Evolutionary conservation across 2,888 invertebrate genomes (phyloP).

Genomic region (Arrhopalites spinosus): DNA sequence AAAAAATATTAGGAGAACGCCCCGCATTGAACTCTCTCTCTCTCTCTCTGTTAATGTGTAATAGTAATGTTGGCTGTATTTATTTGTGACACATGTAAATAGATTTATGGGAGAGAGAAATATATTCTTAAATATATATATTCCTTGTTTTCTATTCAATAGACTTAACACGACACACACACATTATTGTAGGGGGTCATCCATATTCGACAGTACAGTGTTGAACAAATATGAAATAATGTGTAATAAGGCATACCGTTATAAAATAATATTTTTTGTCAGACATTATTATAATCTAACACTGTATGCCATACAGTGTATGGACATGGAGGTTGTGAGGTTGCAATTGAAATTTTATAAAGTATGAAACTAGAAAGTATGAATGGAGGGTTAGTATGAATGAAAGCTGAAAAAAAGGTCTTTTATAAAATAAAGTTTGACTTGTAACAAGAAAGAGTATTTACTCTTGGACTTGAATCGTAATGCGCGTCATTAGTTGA

Average conservation of each 20-base stretch:
- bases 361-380: neutral
- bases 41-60: neutral
- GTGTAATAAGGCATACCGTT: too few relatives aligned
- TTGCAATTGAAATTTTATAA: neutral
- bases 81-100: too few relatives aligned
- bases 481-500: slow-evolving; percentile 15
- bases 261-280: too few relatives aligned
- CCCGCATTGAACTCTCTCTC: slow-evolving; percentile 6
- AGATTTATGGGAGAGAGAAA: too few relatives aligned
- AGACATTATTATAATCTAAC: too few relatives aligned
- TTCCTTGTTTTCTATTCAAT: neutral
- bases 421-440: too few relatives aligned
- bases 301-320: too few relatives aligned
- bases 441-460: neutral
- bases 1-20: slow-evolving; percentile 1
- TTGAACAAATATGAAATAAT: neutral
- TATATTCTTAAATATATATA: neutral
- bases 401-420: too few relatives aligned
- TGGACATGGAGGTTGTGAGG: too few relatives aligned
- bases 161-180: too few relatives aligned
- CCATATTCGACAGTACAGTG: neutral
- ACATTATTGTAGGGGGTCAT: too few relatives aligned
- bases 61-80: neutral
- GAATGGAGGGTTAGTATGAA: too few relatives aligned
- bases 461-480: neutral